A percentile compares a stretch with the other conserved stretches of the same genome.
phyloP scores from a whole-genome alignment of 2,113 vertebrate species.

The Hystrix brachyura region DNA sequence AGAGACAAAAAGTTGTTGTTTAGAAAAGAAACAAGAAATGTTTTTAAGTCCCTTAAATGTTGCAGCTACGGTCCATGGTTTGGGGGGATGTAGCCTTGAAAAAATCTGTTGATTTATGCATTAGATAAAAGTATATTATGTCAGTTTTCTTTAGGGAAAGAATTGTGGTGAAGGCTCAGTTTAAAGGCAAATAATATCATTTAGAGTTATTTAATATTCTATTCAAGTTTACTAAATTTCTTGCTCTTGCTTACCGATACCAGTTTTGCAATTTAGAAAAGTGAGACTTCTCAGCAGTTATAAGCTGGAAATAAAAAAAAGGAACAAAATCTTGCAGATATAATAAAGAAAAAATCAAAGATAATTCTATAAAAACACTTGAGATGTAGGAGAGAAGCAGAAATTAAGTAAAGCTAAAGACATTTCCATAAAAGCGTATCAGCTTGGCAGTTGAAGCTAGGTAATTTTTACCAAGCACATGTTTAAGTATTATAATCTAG shows the following conservation, averaged over 20 bases:
- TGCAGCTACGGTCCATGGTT: neutral
- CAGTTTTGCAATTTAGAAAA: slow-evolving; percentile 19
- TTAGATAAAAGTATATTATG: neutral
- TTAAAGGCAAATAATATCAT: neutral
- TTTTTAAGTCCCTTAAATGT: neutral
- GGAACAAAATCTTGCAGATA: neutral
- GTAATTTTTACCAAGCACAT: neutral
- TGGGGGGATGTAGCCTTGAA: neutral
- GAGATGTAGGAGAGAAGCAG: neutral
- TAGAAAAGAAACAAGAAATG: neutral
- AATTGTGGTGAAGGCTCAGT: neutral
- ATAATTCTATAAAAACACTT: neutral
- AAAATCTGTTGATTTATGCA: neutral
- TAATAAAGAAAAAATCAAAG: neutral
- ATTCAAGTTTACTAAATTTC: slow-evolving; percentile 15
- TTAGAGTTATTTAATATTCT: neutral
- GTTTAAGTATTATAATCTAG: neutral
- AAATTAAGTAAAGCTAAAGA: neutral
- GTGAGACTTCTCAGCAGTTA: neutral
- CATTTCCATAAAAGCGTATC: neutral
- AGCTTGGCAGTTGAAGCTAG: neutral
- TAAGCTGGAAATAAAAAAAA: neutral
- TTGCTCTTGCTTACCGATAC: neutral
- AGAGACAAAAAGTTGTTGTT: neutral
- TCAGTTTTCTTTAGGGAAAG: neutral